phyloP scores from a whole-genome alignment of 2,113 vertebrate species.

The Daboia siamensis region DNA sequence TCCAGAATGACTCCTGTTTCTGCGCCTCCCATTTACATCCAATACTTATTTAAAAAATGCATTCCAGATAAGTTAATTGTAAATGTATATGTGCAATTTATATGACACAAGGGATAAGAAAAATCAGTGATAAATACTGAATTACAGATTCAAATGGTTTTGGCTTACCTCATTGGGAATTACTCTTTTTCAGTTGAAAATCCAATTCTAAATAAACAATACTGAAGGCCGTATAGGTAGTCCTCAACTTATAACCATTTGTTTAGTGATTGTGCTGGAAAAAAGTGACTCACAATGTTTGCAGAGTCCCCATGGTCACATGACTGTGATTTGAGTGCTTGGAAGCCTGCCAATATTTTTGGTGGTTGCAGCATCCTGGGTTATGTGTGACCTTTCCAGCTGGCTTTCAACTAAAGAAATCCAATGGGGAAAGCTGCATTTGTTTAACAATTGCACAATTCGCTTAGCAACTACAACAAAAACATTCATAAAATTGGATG shows the following conservation, averaged over 20 bases:
- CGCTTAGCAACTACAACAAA: not conserved
- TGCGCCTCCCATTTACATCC: slow-evolving; percentile 7
- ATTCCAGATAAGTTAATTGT: not conserved
- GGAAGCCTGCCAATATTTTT: no score
- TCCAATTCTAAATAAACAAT: no score
- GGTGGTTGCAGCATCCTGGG: no score
- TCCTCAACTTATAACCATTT: no score
- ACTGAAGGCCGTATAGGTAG: not conserved
- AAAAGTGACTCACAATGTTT: no score
- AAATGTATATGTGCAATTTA: not conserved
- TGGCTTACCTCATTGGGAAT: not conserved
- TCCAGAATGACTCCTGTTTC: slow-evolving; percentile 7
- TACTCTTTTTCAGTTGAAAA: no score
- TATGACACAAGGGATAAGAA: slow-evolving; percentile 6
- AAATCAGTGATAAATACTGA: not conserved
- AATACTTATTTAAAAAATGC: not conserved
- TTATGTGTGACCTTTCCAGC: no score
- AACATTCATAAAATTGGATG: not conserved
- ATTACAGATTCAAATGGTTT: not conserved
- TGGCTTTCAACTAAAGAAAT: no score
- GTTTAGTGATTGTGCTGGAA: no score
- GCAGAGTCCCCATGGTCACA: no score
- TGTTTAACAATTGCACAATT: not conserved
- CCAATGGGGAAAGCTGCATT: no score
- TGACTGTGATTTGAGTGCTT: no score